Evolutionary conservation across 1,140 invertebrate genomes (phyloP).

Genomic region (Drosophila melanogaster): Release_6_plus_ISO1_MT NT_033779.5:12520001-12520500

Average conservation of each 20-base stretch:
- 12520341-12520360: not conserved
- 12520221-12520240: not conserved
- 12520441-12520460: too few relatives aligned
- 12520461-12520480: too few relatives aligned
- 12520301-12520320: constrained; percentile 4
- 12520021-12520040: constrained; percentile 22
- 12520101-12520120: constrained; percentile 17
- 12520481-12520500: too few relatives aligned
- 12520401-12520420: not conserved
- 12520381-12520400: not conserved
- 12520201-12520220: not conserved
- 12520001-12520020: constrained; percentile 25
- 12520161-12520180: constrained; percentile 21
- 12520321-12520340: not conserved
- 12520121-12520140: not conserved
- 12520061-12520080: constrained; percentile 23
- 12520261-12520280: too few relatives aligned
- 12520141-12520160: not conserved
- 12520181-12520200: constrained; percentile 17
- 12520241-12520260: not conserved
- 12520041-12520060: constrained; percentile 11
- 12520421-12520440: too few relatives aligned
- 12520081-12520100: not conserved
- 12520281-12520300: not conserved
- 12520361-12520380: not conserved